Base-by-base conservation (phyloP, 2,888 invertebrate genomes). In the Synanthedon myopaeformis region DNA sequence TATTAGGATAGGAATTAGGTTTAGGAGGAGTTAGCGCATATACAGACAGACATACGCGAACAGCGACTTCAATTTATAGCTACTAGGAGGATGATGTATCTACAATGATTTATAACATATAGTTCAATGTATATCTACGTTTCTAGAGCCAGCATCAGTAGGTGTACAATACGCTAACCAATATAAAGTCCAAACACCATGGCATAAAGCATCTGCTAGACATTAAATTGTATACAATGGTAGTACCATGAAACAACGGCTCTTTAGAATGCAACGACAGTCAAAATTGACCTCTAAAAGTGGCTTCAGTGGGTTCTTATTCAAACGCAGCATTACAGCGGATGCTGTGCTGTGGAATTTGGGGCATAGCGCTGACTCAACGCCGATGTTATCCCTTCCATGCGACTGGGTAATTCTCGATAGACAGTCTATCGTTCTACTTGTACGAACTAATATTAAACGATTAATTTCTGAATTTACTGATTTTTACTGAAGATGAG, bases 351-450 rank as follows among this genome's bases (percentile, higher is more conserved):
- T 69, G 59, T 72, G 84, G 85, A 80, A 87, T 87, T 85, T 86
- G 82, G 86, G 82, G 69, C 85, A 85, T 72, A 69, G 67, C 74
- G 82, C 80, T 86, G 85, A 86, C 76, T 87, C 86, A 85, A 82
- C 82, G 67, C 66, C 67, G 74, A 74, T 78, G 13, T 45, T 45
- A 79, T 82, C 81, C 83, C 79, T 81, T 83, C 77, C 70, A 75
- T 75, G 70, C 69, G 58, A 60, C 70, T 72, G 64, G 63, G 72
- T 72, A 74, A 74, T n/a, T 77, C 73, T 72, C 65, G 61, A 69
- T 52, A 53, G n/a, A 45, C 45, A 35, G 17, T 52, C 42, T 23
- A 62, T 65, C 62, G 59, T 69, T 35, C 35, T 35, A 35, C 35
- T 35, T 35, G 35, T 35, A 35, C 8, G 35, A 35, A 35, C 10